Percentiles rank a stretch among this genome's conserved stretches.
Conservation (phyloP, 2,888 invertebrate species). For the Thera britannica region DNA sequence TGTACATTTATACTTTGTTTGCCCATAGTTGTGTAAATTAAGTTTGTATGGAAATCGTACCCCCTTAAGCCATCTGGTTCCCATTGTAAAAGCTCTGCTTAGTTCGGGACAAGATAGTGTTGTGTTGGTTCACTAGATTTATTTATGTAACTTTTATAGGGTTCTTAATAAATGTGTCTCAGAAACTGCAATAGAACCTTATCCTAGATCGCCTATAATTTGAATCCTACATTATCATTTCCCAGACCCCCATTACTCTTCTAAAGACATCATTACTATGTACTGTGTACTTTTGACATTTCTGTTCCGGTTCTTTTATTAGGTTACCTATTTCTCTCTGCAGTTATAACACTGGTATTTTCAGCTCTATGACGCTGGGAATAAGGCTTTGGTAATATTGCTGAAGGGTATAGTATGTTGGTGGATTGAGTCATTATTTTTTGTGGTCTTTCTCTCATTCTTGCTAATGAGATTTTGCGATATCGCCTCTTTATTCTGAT, state of each 20-base stretch:
- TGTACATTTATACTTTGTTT: too few species aligned
- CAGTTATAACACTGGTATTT: background rate
- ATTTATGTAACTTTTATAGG: too few species aligned
- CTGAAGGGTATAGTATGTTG: conserved; percentile 16
- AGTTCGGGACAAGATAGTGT: too few species aligned
- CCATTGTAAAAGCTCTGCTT: too few species aligned
- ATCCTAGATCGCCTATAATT: conserved; percentile 18
- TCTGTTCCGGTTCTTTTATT: conserved; percentile 42
- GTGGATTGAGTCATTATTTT: conserved; percentile 67
- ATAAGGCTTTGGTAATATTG: conserved; percentile 30
- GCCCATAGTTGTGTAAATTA: too few species aligned
- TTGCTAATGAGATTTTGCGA: conserved; percentile 69
- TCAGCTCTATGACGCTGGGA: conserved; percentile 1
- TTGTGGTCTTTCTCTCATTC: conserved; percentile 63
- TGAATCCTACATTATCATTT: conserved; percentile 29
- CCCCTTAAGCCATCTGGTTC: too few species aligned
- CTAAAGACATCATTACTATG: conserved; percentile 36
- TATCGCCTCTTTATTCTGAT: conserved; percentile 53
- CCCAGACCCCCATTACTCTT: conserved; percentile 31
- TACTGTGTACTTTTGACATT: conserved; percentile 38
- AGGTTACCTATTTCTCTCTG: conserved; percentile 36
- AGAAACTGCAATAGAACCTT: background rate
- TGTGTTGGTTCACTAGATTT: too few species aligned
- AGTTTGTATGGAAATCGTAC: too few species aligned
- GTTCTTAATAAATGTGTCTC: too few species aligned